Base-by-base conservation (phyloP, 1,140 invertebrate genomes). In the Diorhabda elongata region DNA sequence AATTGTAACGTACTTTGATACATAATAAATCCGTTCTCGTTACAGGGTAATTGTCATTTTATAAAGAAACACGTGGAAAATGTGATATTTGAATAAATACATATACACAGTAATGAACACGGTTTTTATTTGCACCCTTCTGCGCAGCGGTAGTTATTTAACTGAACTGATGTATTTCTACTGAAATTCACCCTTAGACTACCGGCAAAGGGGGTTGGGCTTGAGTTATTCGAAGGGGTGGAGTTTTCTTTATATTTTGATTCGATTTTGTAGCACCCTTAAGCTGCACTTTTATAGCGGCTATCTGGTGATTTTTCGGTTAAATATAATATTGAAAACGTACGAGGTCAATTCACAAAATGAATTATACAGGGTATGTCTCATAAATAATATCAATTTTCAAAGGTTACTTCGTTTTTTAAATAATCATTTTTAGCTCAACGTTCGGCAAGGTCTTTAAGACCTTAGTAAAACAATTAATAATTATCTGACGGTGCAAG, bases 1-100 rank as follows among this genome's bases (percentile, higher is more conserved):
- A 76, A 71, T 3, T 77, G 76, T 6, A 79, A 61, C 4, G 75
- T 71, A 66, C 74, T 77, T 64, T 79, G 78, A 56, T 77, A 79
- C 78, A 79, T 79, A 42, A 64, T 61, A 7, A 44, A 57, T 44
- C 7, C 42, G 61, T n/a, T 4, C 26, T 26, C 26, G 7, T 8
- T 8, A n/a, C 47, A 8, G 44, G 9, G 6, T 45, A 58, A 61
- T 68, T 67, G 41, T 58, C 52, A 61, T n/a, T n/a, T 6, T n/a
- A 11, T 44, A 44, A 42, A 62, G 11, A 56, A 43, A 47, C 63
- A 64, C 63, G 63, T 64, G 63, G 45, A 5, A 44, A 44, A 11
- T 44, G 43, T 3, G 43, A 62, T 11, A 41, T 60, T 42, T 60
- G 58, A 60, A 60, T 60, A 66, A 6, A n/a, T 44, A 56, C 64